Evolutionary conservation across 1,140 invertebrate species (phyloP), one percentile per base, ranked within the genome.

Genomic region (Diorhabda sublineata): DNA sequence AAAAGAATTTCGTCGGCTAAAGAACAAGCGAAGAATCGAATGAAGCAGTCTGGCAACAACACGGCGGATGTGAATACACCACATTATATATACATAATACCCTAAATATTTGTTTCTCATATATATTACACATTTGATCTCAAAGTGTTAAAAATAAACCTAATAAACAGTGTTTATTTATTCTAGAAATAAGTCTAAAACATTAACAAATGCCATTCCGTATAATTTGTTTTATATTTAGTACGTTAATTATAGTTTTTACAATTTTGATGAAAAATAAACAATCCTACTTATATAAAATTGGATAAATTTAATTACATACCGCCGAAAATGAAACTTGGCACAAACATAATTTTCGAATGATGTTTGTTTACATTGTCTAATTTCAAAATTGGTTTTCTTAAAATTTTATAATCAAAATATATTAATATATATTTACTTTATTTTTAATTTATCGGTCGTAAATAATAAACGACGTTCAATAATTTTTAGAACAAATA

Each of bases 51-150:
- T 62, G 61, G 42, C 6, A 62, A 44, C 61, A 62, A 62, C 47
- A 62, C 44, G 61, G 61, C 61, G 61, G 61, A 62, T 62, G 61
- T 62, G 43, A 44, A 44, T 44, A 62, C 43, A 62, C 61, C 61
- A 45, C 44, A 62, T 62, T 44, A 62, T 62, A 62, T 62, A 62
- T 45, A 62, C 61, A 62, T 62, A 62, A 62, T 62, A 44, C 44
- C 61, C 61, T 62, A 62, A 62, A 62, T 62, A 62, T 62, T 62
- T 62, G 61, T 62, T 62, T 62, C 61, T 62, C 61, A 62, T 62
- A 62, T 62, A 62, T 62, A 62, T 62, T 62, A 44, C 61, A 44
- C 61, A 62, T 62, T 62, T 62, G 61, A 62, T 62, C 61, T 62
- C 61, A 62, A 62, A 62, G 61, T 62, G 61, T 62, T 62, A 62